A percentile compares a stretch with the other conserved stretches of the same genome.
Evolutionary conservation across 2,113 vertebrate genomes (phyloP).

Genomic region (Epinephelus cyanopodus): DNA sequence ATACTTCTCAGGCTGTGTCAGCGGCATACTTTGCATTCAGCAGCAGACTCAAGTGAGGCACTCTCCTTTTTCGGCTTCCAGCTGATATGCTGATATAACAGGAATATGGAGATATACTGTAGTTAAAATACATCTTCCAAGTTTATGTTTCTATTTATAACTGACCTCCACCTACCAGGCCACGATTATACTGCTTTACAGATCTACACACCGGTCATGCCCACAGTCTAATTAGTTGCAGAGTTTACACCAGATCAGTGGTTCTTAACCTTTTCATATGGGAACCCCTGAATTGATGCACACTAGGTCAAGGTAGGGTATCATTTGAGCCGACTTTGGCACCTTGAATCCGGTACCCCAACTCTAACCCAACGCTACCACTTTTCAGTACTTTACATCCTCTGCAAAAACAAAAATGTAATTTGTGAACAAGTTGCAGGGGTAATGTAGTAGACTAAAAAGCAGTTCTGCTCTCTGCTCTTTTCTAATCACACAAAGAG

Average conservation of each 20-base stretch:
- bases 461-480: no score
- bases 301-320: no score
- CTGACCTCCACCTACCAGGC: background rate
- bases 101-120: conserved; percentile 23
- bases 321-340: no score
- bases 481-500: no score
- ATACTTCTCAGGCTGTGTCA: conserved; percentile 81
- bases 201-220: background rate
- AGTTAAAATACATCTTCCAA: conserved; percentile 12
- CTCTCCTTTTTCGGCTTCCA: conserved; percentile 54
- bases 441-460: no score
- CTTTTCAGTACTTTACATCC: no score
- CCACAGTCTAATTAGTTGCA: background rate
- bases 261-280: no score
- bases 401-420: no score
- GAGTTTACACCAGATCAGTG: conserved; percentile 3
- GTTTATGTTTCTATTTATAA: conserved; percentile 28
- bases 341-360: no score
- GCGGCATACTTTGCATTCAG: conserved; percentile 75
- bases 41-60: conserved; percentile 50
- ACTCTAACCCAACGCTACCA: no score
- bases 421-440: no score
- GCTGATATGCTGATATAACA: conserved; percentile 63
- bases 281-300: no score
- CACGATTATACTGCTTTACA: background rate